phyloP scores from a whole-genome alignment of 2,797 vertebrate genomes.

The Ceryle rudis region DNA sequence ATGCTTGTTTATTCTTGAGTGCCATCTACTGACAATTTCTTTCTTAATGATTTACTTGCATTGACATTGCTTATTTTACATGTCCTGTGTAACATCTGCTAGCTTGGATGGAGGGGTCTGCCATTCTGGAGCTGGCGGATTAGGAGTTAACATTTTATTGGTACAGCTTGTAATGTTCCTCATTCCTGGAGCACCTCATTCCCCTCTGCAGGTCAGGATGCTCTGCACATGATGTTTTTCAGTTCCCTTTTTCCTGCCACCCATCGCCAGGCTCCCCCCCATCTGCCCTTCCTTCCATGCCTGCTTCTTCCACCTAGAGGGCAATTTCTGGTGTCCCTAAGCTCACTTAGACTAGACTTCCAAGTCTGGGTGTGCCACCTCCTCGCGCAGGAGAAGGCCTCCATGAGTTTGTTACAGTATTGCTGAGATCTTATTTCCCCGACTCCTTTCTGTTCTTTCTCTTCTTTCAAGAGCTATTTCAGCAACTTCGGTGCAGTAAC shows the following conservation, averaged over 20 bases:
- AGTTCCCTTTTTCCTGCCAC: not conserved
- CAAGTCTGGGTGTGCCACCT: not conserved
- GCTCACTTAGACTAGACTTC: not conserved
- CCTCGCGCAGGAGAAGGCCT: not conserved
- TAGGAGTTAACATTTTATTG: not conserved
- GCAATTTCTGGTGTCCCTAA: not conserved
- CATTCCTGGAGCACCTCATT: not conserved
- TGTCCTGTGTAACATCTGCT: not conserved
- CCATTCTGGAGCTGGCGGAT: not conserved
- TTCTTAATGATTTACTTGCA: not conserved
- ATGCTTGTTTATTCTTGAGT: conserved; percentile 61
- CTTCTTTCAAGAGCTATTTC: conserved; percentile 4
- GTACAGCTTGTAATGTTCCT: not conserved
- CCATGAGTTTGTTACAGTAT: not conserved
- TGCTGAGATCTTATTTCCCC: not conserved
- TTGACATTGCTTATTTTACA: not conserved
- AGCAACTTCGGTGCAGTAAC: not conserved
- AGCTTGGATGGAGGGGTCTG: not conserved
- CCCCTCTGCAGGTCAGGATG: not conserved
- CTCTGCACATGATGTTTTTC: not conserved
- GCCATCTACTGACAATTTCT: conserved; percentile 52
- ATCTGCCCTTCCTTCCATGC: not conserved
- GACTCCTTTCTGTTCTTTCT: not conserved
- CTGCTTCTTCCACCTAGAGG: not conserved
- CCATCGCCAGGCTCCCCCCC: not conserved